Conservation (phyloP, 2,888 invertebrate genomes). For the Philereme transversata region DNA sequence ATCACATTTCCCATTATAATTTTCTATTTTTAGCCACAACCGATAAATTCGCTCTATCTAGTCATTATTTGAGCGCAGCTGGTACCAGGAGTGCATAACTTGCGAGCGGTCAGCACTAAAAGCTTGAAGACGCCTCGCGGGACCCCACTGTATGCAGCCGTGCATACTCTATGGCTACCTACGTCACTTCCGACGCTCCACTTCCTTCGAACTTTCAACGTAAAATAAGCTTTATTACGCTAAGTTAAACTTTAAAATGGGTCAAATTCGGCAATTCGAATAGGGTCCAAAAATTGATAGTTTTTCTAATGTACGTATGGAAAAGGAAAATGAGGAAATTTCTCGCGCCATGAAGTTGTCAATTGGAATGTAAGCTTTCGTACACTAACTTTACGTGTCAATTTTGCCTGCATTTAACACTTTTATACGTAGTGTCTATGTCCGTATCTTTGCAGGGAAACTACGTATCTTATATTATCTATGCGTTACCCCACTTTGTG, state of each 20-base stretch:
- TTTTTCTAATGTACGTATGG: too few species aligned
- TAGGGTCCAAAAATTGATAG: too few species aligned
- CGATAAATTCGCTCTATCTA: conserved; percentile 36
- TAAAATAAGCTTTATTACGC: neutral
- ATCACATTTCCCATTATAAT: neutral
- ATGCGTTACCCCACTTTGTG: conserved; percentile 52
- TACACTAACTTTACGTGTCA: too few species aligned
- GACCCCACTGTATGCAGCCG: conserved; percentile 46
- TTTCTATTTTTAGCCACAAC: neutral
- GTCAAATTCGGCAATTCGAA: too few species aligned
- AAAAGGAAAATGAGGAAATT: too few species aligned
- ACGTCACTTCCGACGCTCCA: neutral
- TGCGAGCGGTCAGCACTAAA: conserved; percentile 63
- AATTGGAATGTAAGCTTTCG: too few species aligned
- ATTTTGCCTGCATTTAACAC: too few species aligned
- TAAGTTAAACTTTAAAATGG: neutral
- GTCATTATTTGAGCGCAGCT: conserved; percentile 43
- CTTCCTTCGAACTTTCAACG: neutral
- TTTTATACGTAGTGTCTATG: too few species aligned
- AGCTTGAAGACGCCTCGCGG: conserved; percentile 47
- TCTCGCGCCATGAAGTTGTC: too few species aligned
- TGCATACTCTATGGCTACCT: conserved; percentile 36
- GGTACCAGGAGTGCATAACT: conserved; percentile 59
- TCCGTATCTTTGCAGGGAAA: too few species aligned
- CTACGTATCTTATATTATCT: conserved; percentile 1